Percentiles rank a stretch among this genome's conserved stretches.
Evolutionary conservation across 2,113 vertebrate genomes (phyloP).

Genomic region (Cranoglanis bouderius): DNA sequence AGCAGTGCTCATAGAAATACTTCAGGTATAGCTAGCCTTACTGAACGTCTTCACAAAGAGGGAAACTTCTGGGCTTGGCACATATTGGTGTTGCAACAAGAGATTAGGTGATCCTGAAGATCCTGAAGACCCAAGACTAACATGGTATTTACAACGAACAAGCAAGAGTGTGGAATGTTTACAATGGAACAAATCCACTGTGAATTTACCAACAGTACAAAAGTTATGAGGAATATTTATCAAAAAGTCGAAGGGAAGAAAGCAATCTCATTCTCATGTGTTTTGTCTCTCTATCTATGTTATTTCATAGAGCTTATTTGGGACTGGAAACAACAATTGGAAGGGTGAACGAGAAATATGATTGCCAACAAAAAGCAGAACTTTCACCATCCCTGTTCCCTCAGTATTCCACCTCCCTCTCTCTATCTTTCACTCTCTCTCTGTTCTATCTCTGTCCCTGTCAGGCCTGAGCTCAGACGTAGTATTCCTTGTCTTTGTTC

Average conservation of each 20-base stretch:
- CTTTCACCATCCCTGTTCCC: background rate
- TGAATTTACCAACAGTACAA: constrained; percentile 26
- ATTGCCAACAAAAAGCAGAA: constrained; percentile 13
- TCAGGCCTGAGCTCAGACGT: constrained; percentile 78
- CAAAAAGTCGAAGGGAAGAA: constrained; percentile 22
- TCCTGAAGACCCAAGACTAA: constrained; percentile 13
- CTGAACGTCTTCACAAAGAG: background rate
- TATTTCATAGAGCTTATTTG: background rate
- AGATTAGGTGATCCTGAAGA: constrained; percentile 27
- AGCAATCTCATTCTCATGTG: background rate
- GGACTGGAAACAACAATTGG: background rate
- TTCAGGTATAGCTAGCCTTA: background rate
- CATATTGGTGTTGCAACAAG: constrained; percentile 21
- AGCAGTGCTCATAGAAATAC: constrained; percentile 8
- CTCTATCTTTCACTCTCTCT: constrained; percentile 47
- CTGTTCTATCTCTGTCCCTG: constrained; percentile 59
- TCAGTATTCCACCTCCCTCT: constrained; percentile 18
- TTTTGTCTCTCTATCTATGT: background rate
- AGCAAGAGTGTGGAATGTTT: constrained; percentile 3
- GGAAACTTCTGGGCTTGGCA: constrained; percentile 24
- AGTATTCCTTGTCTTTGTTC: constrained; percentile 96
- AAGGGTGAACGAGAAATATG: constrained; percentile 25
- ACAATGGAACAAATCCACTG: constrained; percentile 13
- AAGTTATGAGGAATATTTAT: constrained; percentile 25
- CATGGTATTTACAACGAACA: constrained; percentile 38